These are phyloP conservation scores for Lomographa bimaculata DNA, from an alignment of 2,888 invertebrate genomes.

Conservation along the genomic window DNA sequence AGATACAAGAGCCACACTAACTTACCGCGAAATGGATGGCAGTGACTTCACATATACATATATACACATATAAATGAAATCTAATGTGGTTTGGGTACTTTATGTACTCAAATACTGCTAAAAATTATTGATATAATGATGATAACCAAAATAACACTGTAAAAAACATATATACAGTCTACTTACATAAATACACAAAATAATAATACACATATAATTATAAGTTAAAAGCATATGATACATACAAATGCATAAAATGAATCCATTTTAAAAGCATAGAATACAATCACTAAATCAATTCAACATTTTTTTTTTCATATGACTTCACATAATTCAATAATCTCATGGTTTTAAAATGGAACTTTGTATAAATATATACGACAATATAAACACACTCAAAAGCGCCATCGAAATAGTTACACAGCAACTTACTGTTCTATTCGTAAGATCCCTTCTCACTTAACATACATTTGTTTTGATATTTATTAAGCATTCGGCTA, in stretches of 20 bases:
- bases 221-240: slow-evolving; percentile 13
- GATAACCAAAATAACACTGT: no score
- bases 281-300: no score
- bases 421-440: slow-evolving; percentile 47
- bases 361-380: slow-evolving; percentile 1
- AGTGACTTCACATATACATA: slow-evolving; percentile 20
- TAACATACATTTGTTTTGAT: no score
- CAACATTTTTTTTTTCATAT: not conserved
- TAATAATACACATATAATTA: slow-evolving; percentile 21
- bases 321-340: not conserved
- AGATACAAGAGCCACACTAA: slow-evolving; percentile 56
- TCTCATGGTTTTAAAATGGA: slow-evolving; percentile 28
- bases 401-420: slow-evolving; percentile 54
- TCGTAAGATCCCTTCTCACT: no score
- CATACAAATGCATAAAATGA: not conserved
- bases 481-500: no score
- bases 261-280: slow-evolving; percentile 15
- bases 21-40: slow-evolving; percentile 54
- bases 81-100: no score
- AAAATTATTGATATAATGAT: no score
- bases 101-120: no score
- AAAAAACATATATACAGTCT: slow-evolving; percentile 9
- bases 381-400: slow-evolving; percentile 41
- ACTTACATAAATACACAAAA: slow-evolving; percentile 25
- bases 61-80: no score